Percentiles rank a stretch among this genome's conserved stretches.
These are phyloP conservation scores for Pipistrellus kuhlii DNA, from an alignment of 2,797 vertebrate species.

Conservation along the genomic window DNA sequence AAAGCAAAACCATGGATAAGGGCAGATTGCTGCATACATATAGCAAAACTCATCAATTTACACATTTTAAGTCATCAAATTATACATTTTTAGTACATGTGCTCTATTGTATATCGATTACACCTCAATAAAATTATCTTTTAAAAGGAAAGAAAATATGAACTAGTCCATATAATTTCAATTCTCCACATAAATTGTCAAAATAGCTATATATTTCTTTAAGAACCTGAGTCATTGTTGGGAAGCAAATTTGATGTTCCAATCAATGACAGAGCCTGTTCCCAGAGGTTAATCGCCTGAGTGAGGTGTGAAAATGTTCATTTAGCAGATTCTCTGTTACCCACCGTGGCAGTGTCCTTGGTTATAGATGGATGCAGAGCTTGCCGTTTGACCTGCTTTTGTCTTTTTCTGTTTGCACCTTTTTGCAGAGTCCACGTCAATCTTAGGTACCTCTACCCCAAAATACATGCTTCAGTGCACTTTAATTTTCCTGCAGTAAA, in stretches of 20 bases:
- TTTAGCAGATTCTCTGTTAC: constrained; percentile 19
- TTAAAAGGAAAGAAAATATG: constrained; percentile 49
- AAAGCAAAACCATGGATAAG: background rate
- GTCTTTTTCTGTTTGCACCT: constrained; percentile 52
- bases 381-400: background rate
- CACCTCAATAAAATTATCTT: constrained; percentile 37
- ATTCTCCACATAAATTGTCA: background rate
- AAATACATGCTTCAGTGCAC: constrained; percentile 66
- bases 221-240: background rate
- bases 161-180: constrained; percentile 1
- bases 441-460: constrained; percentile 59
- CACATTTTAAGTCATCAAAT: background rate
- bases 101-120: background rate
- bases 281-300: constrained; percentile 45
- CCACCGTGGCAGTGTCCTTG: background rate
- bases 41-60: background rate
- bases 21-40: background rate
- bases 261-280: constrained; percentile 58
- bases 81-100: background rate
- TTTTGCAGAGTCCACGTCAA: constrained; percentile 56
- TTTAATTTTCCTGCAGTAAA: constrained; percentile 74
- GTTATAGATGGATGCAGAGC: background rate
- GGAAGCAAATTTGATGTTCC: constrained; percentile 66
- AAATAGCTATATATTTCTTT: background rate
- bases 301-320: constrained; percentile 30